A percentile compares a stretch with the other conserved stretches of the same genome.
Evolutionary conservation across 1,140 invertebrate genomes (phyloP).

Genomic region (Fopius arisanus): DNA sequence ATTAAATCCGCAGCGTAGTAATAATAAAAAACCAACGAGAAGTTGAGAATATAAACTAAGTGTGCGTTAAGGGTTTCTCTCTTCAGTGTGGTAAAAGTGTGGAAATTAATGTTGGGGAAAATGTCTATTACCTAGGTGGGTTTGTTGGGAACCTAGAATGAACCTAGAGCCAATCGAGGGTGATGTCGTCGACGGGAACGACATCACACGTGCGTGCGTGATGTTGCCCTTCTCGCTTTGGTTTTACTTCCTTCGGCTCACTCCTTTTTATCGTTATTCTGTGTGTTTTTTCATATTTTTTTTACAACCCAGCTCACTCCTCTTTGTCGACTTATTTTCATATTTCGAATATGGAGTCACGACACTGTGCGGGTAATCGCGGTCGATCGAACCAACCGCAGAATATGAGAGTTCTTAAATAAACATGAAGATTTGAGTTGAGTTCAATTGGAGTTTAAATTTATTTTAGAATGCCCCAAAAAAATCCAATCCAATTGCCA

Average conservation of each 20-base stretch:
- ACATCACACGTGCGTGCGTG: conserved; percentile 32
- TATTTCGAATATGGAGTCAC: conserved; percentile 28
- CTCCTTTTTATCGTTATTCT: conserved; percentile 16
- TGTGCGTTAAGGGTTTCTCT: conserved; percentile 41
- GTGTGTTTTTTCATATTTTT: conserved; percentile 15
- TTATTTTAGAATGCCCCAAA: background rate
- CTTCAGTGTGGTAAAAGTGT: conserved; percentile 15
- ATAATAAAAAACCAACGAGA: conserved; percentile 41
- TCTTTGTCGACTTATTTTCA: background rate
- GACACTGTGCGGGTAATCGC: conserved; percentile 5
- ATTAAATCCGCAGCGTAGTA: conserved; percentile 54
- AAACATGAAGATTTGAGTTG: background rate
- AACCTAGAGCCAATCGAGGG: background rate
- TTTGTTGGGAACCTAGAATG: background rate
- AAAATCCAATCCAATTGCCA: background rate
- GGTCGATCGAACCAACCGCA: conserved; percentile 12
- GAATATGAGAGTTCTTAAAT: background rate
- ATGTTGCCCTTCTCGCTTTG: conserved; percentile 8
- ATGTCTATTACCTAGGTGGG: conserved; percentile 33
- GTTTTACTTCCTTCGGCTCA: conserved; percentile 2
- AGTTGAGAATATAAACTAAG: conserved; percentile 52
- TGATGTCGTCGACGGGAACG: conserved; percentile 22
- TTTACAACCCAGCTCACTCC: background rate
- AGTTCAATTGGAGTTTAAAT: too few species aligned
- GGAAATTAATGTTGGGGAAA: conserved; percentile 50